Conservation (phyloP, 2,797 vertebrate genomes). For the Alcedo atthis region DNA sequence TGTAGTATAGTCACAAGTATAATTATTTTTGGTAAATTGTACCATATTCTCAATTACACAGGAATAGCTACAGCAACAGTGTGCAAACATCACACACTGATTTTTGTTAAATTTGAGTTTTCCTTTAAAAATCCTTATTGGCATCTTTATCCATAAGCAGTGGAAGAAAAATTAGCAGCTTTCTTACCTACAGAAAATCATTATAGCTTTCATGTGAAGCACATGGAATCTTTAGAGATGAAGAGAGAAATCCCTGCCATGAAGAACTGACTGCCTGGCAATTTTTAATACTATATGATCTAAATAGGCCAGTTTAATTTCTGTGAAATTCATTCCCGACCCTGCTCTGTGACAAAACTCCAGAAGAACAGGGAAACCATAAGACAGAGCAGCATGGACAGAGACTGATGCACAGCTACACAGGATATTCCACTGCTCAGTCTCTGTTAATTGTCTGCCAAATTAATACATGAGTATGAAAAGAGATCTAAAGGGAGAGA, state of each 20-base stretch:
- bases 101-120: neutral
- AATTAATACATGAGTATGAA: neutral
- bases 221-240: neutral
- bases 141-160: neutral
- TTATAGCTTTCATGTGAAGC: neutral
- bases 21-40: neutral
- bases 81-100: neutral
- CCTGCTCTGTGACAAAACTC: neutral
- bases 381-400: neutral
- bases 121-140: neutral
- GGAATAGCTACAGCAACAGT: neutral
- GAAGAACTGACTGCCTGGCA: neutral
- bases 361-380: neutral
- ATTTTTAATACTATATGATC: neutral
- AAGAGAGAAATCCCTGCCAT: neutral
- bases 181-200: neutral
- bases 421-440: neutral
- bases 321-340: neutral
- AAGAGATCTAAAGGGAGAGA: neutral
- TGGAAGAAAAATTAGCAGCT: neutral
- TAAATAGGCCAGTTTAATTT: slow-evolving; percentile 24
- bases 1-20: neutral
- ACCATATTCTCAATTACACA: neutral
- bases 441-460: neutral
- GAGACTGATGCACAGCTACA: neutral